A percentile compares a stretch with the other conserved stretches of the same genome.
These are phyloP conservation scores for Champsocephalus esox DNA, from an alignment of 2,797 vertebrate genomes.

Conservation along the genomic window DNA sequence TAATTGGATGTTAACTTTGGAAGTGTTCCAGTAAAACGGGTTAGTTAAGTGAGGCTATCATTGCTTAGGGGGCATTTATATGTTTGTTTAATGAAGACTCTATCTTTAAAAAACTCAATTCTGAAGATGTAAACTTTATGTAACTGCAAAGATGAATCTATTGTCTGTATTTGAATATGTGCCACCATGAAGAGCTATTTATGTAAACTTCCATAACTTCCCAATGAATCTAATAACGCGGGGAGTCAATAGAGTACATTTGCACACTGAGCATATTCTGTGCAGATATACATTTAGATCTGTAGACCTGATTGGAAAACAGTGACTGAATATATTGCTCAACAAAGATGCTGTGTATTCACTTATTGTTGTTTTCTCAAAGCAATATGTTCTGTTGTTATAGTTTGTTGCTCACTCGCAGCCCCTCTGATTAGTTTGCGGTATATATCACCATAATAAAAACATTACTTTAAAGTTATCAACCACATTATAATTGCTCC, in stretches of 20 bases:
- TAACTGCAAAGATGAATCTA: not conserved
- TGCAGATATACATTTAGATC: constrained; percentile 23
- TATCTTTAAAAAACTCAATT: constrained; percentile 10
- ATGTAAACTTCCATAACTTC: constrained; percentile 21
- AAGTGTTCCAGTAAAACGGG: not conserved
- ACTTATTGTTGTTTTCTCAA: constrained; percentile 1
- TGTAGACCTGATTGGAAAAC: constrained; percentile 29
- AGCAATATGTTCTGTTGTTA: not conserved
- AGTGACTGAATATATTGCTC: constrained; percentile 9
- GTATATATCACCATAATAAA: not conserved
- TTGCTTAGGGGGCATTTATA: not conserved
- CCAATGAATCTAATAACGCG: constrained; percentile 36
- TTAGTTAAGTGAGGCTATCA: not conserved
- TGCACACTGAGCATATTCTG: constrained; percentile 17
- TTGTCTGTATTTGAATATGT: constrained; percentile 17
- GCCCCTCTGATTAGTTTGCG: not conserved
- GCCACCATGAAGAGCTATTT: constrained; percentile 18
- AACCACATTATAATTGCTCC: constrained; percentile 25
- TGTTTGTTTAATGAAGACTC: not conserved
- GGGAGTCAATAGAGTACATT: constrained; percentile 14
- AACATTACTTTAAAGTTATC: constrained; percentile 28
- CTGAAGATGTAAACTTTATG: not conserved
- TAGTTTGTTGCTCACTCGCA: constrained; percentile 1
- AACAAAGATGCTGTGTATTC: constrained; percentile 5
- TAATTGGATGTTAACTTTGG: too few species aligned